phyloP scores from a whole-genome alignment of 2,888 invertebrate genomes.

The Acholoe squamosa region DNA sequence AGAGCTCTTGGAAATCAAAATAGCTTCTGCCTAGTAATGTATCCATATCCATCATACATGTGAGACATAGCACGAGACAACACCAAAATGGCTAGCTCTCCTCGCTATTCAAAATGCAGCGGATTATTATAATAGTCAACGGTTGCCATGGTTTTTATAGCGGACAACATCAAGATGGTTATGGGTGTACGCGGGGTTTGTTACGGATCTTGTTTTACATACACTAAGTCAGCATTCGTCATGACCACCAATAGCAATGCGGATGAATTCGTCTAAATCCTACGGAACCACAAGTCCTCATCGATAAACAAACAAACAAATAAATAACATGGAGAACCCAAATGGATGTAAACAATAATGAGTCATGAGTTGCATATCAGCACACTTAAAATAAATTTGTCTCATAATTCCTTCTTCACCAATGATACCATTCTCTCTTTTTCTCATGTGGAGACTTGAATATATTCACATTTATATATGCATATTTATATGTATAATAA shows the following conservation, averaged over 20 bases:
- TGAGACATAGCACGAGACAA: slow-evolving; percentile 30
- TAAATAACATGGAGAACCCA: neutral
- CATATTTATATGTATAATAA: neutral
- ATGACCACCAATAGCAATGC: slow-evolving; percentile 47
- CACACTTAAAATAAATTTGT: slow-evolving; percentile 21
- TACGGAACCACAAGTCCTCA: slow-evolving; percentile 27
- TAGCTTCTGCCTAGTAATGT: slow-evolving; percentile 25
- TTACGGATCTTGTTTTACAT: neutral
- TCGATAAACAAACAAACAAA: slow-evolving; percentile 6
- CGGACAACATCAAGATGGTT: slow-evolving; percentile 37
- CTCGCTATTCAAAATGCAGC: slow-evolving; percentile 18
- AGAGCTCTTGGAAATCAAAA: slow-evolving; percentile 42
- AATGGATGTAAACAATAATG: neutral
- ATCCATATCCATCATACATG: neutral
- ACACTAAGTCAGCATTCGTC: slow-evolving; percentile 38
- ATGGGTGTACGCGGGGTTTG: neutral
- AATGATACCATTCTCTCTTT: neutral
- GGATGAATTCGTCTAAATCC: slow-evolving; percentile 52
- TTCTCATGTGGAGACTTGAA: neutral
- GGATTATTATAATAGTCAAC: neutral
- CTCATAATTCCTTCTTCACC: slow-evolving; percentile 8
- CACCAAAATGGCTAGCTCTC: slow-evolving; percentile 55
- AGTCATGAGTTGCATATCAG: slow-evolving; percentile 45
- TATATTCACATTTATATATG: neutral
- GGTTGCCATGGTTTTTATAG: slow-evolving; percentile 9